Evolutionary conservation across 2,797 vertebrate species (phyloP), one percentile per base, ranked within the genome.

Genomic region (Amblyopsis hoosieri): DNA sequence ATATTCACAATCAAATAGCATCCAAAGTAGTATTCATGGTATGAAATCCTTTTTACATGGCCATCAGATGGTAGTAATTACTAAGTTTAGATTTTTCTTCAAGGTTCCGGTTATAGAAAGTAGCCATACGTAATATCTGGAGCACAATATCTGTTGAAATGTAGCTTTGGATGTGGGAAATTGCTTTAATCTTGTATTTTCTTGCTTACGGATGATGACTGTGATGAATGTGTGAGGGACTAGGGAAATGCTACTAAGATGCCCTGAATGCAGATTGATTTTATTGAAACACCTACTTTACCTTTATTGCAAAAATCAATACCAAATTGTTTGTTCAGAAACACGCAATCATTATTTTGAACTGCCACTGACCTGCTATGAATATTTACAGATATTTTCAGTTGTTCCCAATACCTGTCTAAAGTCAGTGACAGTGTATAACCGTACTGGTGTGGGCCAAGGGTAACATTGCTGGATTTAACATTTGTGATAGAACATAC

Each of bases 11-110:
- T 23, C 3, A 23, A 23, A 29, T 29, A 29, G 23, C 3, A 1
- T 29, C 23, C 23, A 48, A 14, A 48, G 47, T 12, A 12, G 47
- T 12, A 5, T 48, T 12, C 47, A 48, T 2, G 47, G 12, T 5
- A 48, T 4, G 14, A 17, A 8, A 51, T 51, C n/a, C 14, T 14
- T 17, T 29, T 47, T 6, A n/a, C 47, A 31, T 61, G 31, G 15
- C 70, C 81, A 82, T 65, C 56, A 77, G 79, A 57, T 71, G 74
- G 71, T 1, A 63, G 47, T 42, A 75, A 52, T 79, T 23, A 67
- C 60, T 45, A 63, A 62, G 23, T 29, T 29, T 29, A 29, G 23
- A 29, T 29, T 19, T 47, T 2, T 51, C 48, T 33, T 51, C 3
- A 12, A 52, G 8, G 8, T 9, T 0, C 4, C 8, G 9, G 15